phyloP scores from a whole-genome alignment of 2,888 invertebrate genomes.

The Lepidocyrtoides sp. region DNA sequence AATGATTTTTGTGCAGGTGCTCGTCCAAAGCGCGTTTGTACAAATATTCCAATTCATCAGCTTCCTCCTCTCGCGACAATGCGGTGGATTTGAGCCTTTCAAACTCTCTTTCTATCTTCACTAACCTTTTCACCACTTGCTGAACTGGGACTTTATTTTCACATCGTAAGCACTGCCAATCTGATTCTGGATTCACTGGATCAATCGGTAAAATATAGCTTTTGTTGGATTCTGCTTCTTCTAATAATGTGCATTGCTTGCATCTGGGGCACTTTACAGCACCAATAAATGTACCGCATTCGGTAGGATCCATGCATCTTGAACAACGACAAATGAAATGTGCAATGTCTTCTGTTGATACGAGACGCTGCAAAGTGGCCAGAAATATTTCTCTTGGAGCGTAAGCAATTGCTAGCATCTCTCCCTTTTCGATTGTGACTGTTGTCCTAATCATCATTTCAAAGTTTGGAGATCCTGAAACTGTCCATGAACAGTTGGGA shows the following conservation, averaged over 20 bases:
- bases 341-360: constrained; percentile 83
- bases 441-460: constrained; percentile 81
- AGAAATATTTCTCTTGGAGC: constrained; percentile 80
- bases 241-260: constrained; percentile 53
- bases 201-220: constrained; percentile 80
- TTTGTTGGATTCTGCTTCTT: constrained; percentile 45
- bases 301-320: constrained; percentile 81
- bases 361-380: constrained; percentile 81
- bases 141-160: constrained; percentile 61
- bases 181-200: constrained; percentile 76
- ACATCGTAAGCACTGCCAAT: constrained; percentile 79
- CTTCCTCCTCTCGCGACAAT: constrained; percentile 71
- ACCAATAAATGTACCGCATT: constrained; percentile 79
- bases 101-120: constrained; percentile 79
- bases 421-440: constrained; percentile 76
- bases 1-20: constrained; percentile 78
- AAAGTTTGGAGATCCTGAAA: constrained; percentile 80
- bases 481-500: constrained; percentile 81
- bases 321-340: constrained; percentile 82
- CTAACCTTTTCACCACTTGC: constrained; percentile 72
- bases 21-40: constrained; percentile 68
- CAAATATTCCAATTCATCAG: constrained; percentile 77
- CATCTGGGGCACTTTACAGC: constrained; percentile 80
- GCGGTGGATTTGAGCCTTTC: constrained; percentile 71
- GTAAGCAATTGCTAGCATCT: constrained; percentile 81